Base-by-base conservation (phyloP, 1,140 invertebrate genomes). In the Zaprionus camerounensis region DNA sequence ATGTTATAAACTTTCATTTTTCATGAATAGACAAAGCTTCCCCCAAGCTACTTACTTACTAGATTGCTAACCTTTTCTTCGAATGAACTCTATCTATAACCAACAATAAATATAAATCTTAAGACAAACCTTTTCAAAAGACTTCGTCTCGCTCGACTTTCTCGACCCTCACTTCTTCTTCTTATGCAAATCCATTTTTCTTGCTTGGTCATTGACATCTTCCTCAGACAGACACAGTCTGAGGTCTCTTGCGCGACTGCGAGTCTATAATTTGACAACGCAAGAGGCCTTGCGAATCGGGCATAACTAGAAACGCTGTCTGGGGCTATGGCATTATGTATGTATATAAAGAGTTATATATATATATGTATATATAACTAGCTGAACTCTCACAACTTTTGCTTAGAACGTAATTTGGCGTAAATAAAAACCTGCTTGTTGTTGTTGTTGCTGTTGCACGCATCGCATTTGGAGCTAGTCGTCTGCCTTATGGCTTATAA, bases 391-490 rank as follows among this genome's bases (percentile, higher is more conserved):
- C 24, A 46, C 55, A 20, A 72, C 62, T 68, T 44, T 61, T 64
- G 67, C 56, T 70, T 34, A 46, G 26, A 59, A 49, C 44, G 71
- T 76, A 75, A 81, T 86, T 87, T 82, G 66, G 84, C 73, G 75
- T 76, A 75, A 74, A 78, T 68, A 64, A 69, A 70, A 70, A 53
- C 71, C 70, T 69, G 66, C 67, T 70, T 62, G 41, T 56, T 70
- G 59, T 24, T 56, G 26, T 15, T 68, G 13, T 59, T 83, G 41
- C 41, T 78, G 51, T 59, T 73, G 66, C 65, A 83, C 81, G 73
- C 73, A 71, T 79, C 58, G 65, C 51, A 51, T 63, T 80, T 55
- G 28, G 22, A 55, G 55, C 44, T 77, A 34, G 31, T 41, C 38
- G 26, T 51, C 46, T 51, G 46, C 20, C 24, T 51, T 26, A 9